These are phyloP conservation scores for Aelia acuminata DNA, from an alignment of 2,888 invertebrate species.

Conservation along the genomic window DNA sequence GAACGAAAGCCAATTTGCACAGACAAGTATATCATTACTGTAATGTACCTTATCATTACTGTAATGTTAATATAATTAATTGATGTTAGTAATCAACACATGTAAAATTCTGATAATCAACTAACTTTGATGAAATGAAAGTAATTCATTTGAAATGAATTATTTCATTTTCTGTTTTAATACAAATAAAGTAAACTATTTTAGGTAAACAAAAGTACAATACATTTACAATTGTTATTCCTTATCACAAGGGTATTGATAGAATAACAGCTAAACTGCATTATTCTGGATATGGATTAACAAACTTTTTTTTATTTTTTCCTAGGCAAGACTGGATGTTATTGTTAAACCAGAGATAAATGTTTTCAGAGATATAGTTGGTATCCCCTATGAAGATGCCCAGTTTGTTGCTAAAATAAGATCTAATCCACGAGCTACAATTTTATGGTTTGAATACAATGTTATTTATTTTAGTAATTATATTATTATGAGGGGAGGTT, in stretches of 20 bases:
- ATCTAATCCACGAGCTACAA: slow-evolving; percentile 91
- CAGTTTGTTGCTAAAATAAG: slow-evolving; percentile 85
- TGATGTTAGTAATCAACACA: too few relatives aligned
- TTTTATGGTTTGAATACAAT: slow-evolving; percentile 78
- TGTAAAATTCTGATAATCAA: too few relatives aligned
- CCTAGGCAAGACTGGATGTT: slow-evolving; percentile 80
- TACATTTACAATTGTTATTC: too few relatives aligned
- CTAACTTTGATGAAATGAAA: too few relatives aligned
- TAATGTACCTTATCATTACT: too few relatives aligned
- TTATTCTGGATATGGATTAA: slow-evolving; percentile 8
- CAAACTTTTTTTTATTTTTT: not conserved
- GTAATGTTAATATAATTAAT: too few relatives aligned
- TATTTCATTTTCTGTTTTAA: not conserved
- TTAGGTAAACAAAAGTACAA: not conserved
- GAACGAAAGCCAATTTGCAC: too few relatives aligned
- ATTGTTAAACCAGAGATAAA: slow-evolving; percentile 84
- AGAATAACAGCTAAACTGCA: not conserved
- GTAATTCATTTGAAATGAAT: not conserved
- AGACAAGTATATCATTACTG: too few relatives aligned
- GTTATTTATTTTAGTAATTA: not conserved
- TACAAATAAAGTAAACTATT: not conserved
- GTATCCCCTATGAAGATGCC: slow-evolving; percentile 83
- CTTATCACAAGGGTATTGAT: not conserved
- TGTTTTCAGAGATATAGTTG: slow-evolving; percentile 80
- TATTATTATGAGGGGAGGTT: too few relatives aligned